Percentiles rank a stretch among this genome's conserved stretches.
Evolutionary conservation across 1,140 invertebrate species (phyloP).

Genomic region (Apolygus lucorum): DNA sequence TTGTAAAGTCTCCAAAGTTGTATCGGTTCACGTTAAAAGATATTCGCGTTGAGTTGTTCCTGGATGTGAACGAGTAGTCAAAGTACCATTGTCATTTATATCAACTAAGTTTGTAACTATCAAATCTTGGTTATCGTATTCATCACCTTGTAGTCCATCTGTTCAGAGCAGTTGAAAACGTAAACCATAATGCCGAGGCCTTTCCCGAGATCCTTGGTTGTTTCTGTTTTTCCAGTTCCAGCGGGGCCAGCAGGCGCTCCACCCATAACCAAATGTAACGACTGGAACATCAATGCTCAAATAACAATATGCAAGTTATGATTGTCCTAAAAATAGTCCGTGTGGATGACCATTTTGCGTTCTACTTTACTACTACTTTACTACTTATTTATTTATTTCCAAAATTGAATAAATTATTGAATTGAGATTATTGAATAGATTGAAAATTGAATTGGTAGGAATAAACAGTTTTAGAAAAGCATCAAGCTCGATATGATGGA

Average conservation of each 20-base stretch:
- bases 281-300: no score
- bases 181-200: conserved; percentile 88
- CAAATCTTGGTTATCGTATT: not conserved
- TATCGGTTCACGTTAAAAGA: not conserved
- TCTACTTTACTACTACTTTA: not conserved
- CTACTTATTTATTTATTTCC: not conserved
- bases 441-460: not conserved
- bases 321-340: not conserved
- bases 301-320: not conserved
- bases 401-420: not conserved
- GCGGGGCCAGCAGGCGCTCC: conserved; percentile 74
- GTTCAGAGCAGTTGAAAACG: conserved; percentile 92
- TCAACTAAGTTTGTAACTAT: not conserved
- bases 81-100: not conserved
- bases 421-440: not conserved
- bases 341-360: not conserved
- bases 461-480: no score
- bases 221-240: conserved; percentile 86
- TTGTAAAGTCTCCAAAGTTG: not conserved
- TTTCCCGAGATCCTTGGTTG: conserved; percentile 81
- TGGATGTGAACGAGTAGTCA: not conserved
- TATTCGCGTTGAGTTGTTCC: not conserved
- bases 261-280: conserved; percentile 81
- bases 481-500: no score
- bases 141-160: conserved; percentile 81